Base-by-base conservation (phyloP, 2,797 vertebrate species). In the Urosaurus nigricauda region DNA sequence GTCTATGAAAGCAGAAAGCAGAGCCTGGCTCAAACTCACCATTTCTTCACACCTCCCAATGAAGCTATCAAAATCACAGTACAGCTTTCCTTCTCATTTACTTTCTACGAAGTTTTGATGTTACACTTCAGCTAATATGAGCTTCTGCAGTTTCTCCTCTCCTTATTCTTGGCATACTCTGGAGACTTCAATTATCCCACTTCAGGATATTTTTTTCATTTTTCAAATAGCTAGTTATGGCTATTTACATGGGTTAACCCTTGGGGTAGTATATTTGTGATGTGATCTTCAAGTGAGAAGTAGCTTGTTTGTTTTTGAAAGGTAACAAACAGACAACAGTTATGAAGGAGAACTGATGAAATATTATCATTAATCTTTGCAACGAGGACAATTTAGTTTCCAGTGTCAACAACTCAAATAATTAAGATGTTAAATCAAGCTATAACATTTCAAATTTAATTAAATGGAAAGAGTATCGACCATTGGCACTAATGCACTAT, bases 391-490 rank as follows among this genome's bases (percentile, higher is more conserved):
- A 68, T 35, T 86, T 29, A 47, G 51, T 43, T 84, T 88, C 47
- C 32, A 79, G 26, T 43, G 29, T 79, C 11, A 84, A 71, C 84
- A 29, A 17, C 7, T 71, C 37, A 70, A 79, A 58, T 60, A 2
- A 73, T 26, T 43, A 70, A 37, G 37, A 79, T 56, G 60, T 11
- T 47, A 68, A 63, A 68, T 77, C 73, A 71, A 84, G 13, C 51
- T 58, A 77, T 47, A 40, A 51, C 56, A 79, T 78, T 1, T 19
- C 84, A 87, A 70, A 8, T 43, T 0, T 17, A 91, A 79, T 53
- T 12, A 79, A 82, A 86, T 43, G 26, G 86, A 86, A 0, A 88
- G 35, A 82, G 85, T 75, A 88, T 43, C 75, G 84, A 9, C 13
- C 21, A 7, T 58, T 60, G 32, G 19, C 47, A 60, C 40, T 0